Percentiles rank a stretch among this genome's conserved stretches.
These are phyloP conservation scores for Hippocampus abdominalis DNA, from an alignment of 2,113 vertebrate species.

Conservation along the genomic window DNA sequence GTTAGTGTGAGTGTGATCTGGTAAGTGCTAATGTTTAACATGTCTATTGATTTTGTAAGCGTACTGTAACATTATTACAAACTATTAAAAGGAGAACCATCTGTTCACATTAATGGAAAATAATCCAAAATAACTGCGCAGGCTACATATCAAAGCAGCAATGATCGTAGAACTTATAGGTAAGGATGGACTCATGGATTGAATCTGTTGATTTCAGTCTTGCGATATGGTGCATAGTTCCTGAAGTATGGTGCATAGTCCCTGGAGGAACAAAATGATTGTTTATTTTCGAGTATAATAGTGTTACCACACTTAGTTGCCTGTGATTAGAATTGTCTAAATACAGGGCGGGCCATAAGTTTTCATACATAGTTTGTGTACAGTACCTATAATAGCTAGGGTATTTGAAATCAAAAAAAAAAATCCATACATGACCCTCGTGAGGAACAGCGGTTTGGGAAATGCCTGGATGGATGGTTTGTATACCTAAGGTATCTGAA, in stretches of 20 bases:
- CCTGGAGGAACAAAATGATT: neutral
- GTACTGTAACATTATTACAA: neutral
- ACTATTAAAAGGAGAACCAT: neutral
- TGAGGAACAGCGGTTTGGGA: no score
- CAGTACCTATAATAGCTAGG: no score
- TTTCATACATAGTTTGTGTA: no score
- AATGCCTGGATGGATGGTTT: no score
- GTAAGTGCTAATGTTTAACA: constrained; percentile 59
- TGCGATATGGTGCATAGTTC: neutral
- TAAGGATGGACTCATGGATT: neutral
- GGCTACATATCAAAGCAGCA: neutral
- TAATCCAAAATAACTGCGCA: neutral
- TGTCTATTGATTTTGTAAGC: constrained; percentile 25
- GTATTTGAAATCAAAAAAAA: no score
- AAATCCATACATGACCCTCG: no score
- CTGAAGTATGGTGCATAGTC: neutral
- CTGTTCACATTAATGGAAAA: neutral
- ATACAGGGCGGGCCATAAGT: neutral
- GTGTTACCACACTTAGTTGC: neutral
- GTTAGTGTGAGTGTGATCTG: constrained; percentile 53
- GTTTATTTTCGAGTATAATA: neutral
- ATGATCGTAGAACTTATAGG: neutral
- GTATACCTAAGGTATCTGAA: no score
- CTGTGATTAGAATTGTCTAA: neutral
- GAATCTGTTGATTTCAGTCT: neutral